Conservation (phyloP, 2,113 vertebrate genomes). For the Uria aalge region DNA sequence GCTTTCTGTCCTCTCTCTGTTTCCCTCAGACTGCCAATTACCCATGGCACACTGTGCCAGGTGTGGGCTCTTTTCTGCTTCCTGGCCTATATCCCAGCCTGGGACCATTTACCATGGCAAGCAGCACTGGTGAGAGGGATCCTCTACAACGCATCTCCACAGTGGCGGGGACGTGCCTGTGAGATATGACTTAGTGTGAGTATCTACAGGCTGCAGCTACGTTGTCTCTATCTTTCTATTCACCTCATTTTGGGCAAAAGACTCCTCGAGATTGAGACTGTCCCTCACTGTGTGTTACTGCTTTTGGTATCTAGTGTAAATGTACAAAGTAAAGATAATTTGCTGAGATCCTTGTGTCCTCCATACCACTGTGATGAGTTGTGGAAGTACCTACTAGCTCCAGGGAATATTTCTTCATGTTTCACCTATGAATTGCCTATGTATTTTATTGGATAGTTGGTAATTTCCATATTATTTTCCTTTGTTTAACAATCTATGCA, state of each 20-base stretch:
- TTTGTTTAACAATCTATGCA: not conserved
- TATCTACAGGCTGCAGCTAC: not conserved
- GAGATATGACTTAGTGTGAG: not conserved
- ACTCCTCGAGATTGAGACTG: not conserved
- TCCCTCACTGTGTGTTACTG: not conserved
- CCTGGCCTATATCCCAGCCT: not conserved
- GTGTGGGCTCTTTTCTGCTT: accelerated
- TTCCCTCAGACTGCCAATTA: not conserved
- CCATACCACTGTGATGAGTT: not conserved
- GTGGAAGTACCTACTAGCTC: not conserved
- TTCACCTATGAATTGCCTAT: not conserved
- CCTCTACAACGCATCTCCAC: not conserved
- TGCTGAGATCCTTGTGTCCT: not conserved
- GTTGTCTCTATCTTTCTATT: not conserved
- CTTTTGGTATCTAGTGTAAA: not conserved
- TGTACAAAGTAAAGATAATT: not conserved
- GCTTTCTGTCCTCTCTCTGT: not conserved
- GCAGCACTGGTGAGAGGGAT: not conserved
- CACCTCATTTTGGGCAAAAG: not conserved
- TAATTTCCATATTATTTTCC: not conserved
- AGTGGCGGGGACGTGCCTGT: not conserved
- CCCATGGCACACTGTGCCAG: not conserved
- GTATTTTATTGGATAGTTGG: not conserved
- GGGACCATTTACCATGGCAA: not conserved
- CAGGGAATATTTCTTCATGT: not conserved